phyloP scores from a whole-genome alignment of 64 coral and sea anemone genomes.

The Stichodactyla helianthus region DNA sequence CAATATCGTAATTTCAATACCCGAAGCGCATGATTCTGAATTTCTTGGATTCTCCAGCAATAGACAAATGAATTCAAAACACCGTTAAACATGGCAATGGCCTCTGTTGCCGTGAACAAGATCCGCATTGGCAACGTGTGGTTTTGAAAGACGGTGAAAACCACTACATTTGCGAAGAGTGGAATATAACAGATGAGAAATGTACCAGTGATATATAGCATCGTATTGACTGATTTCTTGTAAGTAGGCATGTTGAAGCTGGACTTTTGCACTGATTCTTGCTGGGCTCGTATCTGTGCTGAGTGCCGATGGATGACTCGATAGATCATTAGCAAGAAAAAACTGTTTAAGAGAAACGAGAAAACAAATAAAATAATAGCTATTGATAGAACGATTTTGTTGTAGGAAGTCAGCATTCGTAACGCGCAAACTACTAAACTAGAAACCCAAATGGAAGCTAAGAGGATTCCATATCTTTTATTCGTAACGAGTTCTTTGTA shows the following conservation, averaged over 20 bases:
- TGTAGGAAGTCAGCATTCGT: background rate
- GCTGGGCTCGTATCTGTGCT: conserved; percentile 32
- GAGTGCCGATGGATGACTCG: conserved; percentile 35
- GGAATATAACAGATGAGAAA: conserved; percentile 38
- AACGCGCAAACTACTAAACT: background rate
- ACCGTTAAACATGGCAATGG: background rate
- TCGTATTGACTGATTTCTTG: conserved; percentile 34
- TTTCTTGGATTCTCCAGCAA: background rate
- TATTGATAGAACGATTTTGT: background rate
- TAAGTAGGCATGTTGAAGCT: conserved; percentile 12
- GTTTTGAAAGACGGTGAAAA: background rate
- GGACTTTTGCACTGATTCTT: background rate
- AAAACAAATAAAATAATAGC: background rate
- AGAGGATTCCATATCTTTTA: background rate
- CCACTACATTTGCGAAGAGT: background rate
- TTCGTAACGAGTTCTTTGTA: conserved; percentile 53
- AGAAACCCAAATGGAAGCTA: conserved; percentile 21
- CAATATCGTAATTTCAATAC: background rate
- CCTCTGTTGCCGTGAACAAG: background rate
- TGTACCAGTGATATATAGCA: conserved; percentile 37
- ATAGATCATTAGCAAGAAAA: conserved; percentile 51
- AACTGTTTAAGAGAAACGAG: background rate
- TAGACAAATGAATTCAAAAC: background rate
- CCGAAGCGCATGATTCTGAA: background rate
- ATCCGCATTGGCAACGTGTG: background rate